Percentiles rank a stretch among this genome's conserved stretches.
These are phyloP conservation scores for Nettapus auritus DNA, from an alignment of 2,113 vertebrate species.

Conservation along the genomic window DNA sequence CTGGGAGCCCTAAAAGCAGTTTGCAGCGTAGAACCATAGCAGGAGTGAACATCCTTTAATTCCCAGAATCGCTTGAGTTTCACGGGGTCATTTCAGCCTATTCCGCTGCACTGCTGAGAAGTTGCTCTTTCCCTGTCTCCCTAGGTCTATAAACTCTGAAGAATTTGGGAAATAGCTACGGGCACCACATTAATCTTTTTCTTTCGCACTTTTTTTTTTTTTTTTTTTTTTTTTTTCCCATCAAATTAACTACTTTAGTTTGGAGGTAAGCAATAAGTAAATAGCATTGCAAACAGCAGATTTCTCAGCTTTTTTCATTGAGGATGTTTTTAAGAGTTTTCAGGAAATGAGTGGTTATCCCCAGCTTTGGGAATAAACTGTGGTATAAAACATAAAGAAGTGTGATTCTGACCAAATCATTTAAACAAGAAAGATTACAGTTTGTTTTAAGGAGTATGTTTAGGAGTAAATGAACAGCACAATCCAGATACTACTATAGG, in stretches of 20 bases:
- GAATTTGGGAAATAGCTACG: background rate
- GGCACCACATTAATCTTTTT: slow-evolving; percentile 25
- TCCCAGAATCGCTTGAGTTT: slow-evolving; percentile 22
- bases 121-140: slow-evolving; percentile 22
- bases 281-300: slow-evolving; percentile 3
- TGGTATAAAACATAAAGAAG: background rate
- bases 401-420: slow-evolving; percentile 3
- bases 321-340: slow-evolving; percentile 3
- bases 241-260: slow-evolving; percentile 28
- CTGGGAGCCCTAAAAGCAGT: slow-evolving; percentile 58
- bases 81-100: background rate
- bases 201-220: background rate
- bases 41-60: slow-evolving; percentile 50
- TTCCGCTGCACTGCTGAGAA: slow-evolving; percentile 13
- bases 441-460: background rate
- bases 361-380: background rate
- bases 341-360: background rate
- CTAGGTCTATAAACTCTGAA: slow-evolving; percentile 46
- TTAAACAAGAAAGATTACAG: background rate
- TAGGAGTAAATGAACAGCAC: background rate
- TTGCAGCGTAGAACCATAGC: background rate
- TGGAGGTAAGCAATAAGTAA: background rate
- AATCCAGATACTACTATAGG: background rate
- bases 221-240: background rate
- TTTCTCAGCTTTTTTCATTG: slow-evolving; percentile 16